These are phyloP conservation scores for Melanerpes aurifrons DNA, from an alignment of 2,113 vertebrate genomes.

Conservation along the genomic window DNA sequence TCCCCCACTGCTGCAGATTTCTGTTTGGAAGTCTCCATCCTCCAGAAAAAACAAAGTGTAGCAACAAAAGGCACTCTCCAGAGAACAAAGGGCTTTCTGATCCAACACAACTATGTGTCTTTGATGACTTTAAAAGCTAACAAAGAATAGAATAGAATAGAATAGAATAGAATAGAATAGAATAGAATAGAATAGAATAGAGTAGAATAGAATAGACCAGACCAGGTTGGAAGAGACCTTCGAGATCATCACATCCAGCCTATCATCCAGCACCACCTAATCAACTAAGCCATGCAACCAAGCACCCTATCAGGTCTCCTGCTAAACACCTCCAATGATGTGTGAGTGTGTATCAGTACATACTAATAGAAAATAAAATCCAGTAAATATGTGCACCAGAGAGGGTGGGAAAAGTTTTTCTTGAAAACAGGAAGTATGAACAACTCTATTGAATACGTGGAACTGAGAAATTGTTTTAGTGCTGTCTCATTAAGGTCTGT, in stretches of 20 bases:
- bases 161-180: too few species aligned
- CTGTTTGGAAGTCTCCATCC: background rate
- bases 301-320: too few species aligned
- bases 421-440: background rate
- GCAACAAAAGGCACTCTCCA: background rate
- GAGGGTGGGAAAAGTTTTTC: background rate
- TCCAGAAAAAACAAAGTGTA: background rate
- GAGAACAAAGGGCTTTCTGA: background rate
- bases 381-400: background rate
- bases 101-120: background rate
- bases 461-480: background rate
- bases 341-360: background rate
- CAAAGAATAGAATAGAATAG: background rate
- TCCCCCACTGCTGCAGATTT: background rate
- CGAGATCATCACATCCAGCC: too few species aligned
- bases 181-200: background rate
- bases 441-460: background rate
- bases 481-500: background rate
- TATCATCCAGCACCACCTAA: too few species aligned
- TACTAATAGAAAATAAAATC: background rate
- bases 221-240: too few species aligned
- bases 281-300: too few species aligned
- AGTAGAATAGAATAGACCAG: too few species aligned
- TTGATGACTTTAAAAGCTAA: background rate
- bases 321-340: background rate